Evolutionary conservation across 1,140 invertebrate genomes (phyloP).

Genomic region (Drosophila yakuba): DNA sequence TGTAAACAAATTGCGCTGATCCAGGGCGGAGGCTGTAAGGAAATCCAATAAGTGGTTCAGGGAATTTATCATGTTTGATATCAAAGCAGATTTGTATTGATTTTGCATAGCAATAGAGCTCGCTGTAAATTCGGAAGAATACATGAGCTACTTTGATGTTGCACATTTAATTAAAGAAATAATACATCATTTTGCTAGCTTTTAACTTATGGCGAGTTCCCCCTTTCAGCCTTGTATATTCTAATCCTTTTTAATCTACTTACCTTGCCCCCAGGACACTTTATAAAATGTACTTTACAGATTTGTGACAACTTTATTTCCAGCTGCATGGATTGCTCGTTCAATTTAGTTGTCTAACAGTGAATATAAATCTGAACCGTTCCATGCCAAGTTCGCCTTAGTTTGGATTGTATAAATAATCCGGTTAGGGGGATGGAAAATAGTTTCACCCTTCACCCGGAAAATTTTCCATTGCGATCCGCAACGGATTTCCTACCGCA

Average conservation of each 20-base stretch:
- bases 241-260: constrained; percentile 24
- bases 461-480: constrained; percentile 29
- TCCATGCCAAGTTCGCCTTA: constrained; percentile 1
- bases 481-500: constrained; percentile 22
- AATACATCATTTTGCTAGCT: neutral
- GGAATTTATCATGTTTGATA: constrained; percentile 37
- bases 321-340: constrained; percentile 11
- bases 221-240: neutral
- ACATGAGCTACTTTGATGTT: neutral
- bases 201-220: neutral
- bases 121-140: neutral
- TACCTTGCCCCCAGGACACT: neutral
- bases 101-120: constrained; percentile 1
- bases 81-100: constrained; percentile 31
- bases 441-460: constrained; percentile 21
- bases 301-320: constrained; percentile 12
- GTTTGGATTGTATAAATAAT: constrained; percentile 30
- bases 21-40: constrained; percentile 1
- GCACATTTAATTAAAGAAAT: too few relatives aligned
- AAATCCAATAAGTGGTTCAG: constrained; percentile 29
- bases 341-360: constrained; percentile 35
- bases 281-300: neutral
- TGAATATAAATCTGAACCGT: constrained; percentile 32
- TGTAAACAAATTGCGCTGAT: constrained; percentile 43
- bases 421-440: constrained; percentile 14